Conservation (phyloP, 2,797 vertebrate genomes). For the Adelosebastes latens region DNA sequence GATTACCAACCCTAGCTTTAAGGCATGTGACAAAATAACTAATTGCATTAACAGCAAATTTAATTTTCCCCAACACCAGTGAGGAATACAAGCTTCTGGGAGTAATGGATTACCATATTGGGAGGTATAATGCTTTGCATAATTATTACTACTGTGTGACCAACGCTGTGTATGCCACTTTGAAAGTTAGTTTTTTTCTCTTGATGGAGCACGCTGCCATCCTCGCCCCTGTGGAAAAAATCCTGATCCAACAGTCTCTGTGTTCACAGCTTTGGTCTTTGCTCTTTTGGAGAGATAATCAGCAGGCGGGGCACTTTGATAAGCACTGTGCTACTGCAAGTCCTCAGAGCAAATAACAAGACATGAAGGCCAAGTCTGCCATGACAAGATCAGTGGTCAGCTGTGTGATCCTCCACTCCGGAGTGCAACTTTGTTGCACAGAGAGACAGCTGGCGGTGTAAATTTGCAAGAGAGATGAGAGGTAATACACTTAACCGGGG, state of each 20-base stretch:
- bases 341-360: conserved; percentile 35
- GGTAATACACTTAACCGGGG: background rate
- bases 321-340: conserved; percentile 20
- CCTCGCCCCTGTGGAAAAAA: background rate
- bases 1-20: background rate
- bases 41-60: background rate
- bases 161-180: background rate
- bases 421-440: background rate
- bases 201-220: conserved; percentile 15
- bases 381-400: conserved; percentile 40
- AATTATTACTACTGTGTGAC: conserved; percentile 30
- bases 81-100: background rate
- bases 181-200: conserved; percentile 13
- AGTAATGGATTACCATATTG: conserved; percentile 29
- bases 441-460: conserved; percentile 2
- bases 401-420: conserved; percentile 35
- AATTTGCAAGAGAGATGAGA: background rate
- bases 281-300: conserved; percentile 41
- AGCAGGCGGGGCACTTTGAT: conserved; percentile 44
- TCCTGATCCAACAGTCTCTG: conserved; percentile 24
- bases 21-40: background rate
- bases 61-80: background rate
- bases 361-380: conserved; percentile 37
- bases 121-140: conserved; percentile 8
- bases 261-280: conserved; percentile 25